Conservation (phyloP, 2,888 invertebrate genomes). For the Orthosia incerta region DNA sequence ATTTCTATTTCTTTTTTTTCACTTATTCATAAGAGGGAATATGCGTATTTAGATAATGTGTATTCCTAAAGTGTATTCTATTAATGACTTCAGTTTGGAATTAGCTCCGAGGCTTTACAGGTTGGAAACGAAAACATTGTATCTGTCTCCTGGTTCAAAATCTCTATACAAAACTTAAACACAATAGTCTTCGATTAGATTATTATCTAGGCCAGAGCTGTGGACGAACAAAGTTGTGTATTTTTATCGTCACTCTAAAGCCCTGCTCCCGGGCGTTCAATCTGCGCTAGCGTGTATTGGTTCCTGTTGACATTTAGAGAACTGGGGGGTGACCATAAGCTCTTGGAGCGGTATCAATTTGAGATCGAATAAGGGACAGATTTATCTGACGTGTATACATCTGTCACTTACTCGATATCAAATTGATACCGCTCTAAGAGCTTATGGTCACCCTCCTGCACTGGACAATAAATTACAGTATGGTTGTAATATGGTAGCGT, state of each 20-base stretch:
- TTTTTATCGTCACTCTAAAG: neutral
- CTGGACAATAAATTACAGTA: neutral
- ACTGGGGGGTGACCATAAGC: no score
- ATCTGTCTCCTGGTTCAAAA: neutral
- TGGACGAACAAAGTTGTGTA: neutral
- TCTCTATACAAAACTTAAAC: conserved; percentile 16
- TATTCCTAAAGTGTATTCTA: neutral
- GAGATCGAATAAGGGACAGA: no score
- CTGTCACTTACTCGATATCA: no score
- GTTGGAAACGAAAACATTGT: conserved; percentile 1
- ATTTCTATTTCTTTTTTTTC: no score
- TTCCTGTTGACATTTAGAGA: neutral
- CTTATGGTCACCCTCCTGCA: no score
- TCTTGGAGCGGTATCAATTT: no score
- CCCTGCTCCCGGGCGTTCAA: no score
- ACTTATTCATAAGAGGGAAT: neutral
- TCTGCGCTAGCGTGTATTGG: neutral
- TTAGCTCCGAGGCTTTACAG: neutral
- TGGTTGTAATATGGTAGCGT: neutral
- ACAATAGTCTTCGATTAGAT: conserved; percentile 7
- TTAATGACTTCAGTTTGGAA: neutral
- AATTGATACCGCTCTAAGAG: no score
- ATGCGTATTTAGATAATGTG: neutral
- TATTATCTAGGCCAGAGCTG: neutral
- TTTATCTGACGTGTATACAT: no score